These are phyloP conservation scores for Enteromius mattozi DNA, from an alignment of 2,797 vertebrate species.

Conservation along the genomic window DNA sequence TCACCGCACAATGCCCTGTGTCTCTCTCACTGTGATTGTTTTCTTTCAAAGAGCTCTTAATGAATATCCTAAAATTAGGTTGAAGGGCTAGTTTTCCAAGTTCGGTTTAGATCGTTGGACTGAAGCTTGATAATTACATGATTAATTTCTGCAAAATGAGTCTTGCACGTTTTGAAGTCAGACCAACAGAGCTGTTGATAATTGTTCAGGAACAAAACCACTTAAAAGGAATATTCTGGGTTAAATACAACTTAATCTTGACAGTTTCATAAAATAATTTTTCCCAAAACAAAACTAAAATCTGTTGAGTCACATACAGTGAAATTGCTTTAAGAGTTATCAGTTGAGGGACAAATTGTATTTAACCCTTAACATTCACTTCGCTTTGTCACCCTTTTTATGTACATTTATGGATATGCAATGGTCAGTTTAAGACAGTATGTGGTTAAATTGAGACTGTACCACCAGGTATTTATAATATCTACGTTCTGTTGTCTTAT, in stretches of 20 bases:
- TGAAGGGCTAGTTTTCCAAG: constrained; percentile 5
- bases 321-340: no score
- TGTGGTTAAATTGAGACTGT: background rate
- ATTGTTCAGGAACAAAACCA: background rate
- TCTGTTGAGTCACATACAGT: background rate
- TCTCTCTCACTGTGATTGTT: constrained; percentile 26
- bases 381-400: background rate
- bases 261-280: background rate
- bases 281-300: background rate
- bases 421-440: background rate
- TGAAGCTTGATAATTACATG: background rate
- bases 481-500: background rate
- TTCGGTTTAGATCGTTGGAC: background rate
- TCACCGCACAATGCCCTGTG: background rate
- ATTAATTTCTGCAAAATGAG: background rate
- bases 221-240: constrained; percentile 16
- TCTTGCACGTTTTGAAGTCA: background rate
- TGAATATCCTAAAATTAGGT: background rate
- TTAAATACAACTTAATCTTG: background rate
- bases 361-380: background rate
- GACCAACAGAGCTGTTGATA: background rate
- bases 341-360: background rate
- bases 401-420: constrained; percentile 11
- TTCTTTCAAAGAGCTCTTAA: constrained; percentile 5
- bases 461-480: constrained; percentile 6